Percentiles rank a stretch among this genome's conserved stretches.
Evolutionary conservation across 2,113 vertebrate genomes (phyloP).

Genomic region (Phoxinus phoxinus): DNA sequence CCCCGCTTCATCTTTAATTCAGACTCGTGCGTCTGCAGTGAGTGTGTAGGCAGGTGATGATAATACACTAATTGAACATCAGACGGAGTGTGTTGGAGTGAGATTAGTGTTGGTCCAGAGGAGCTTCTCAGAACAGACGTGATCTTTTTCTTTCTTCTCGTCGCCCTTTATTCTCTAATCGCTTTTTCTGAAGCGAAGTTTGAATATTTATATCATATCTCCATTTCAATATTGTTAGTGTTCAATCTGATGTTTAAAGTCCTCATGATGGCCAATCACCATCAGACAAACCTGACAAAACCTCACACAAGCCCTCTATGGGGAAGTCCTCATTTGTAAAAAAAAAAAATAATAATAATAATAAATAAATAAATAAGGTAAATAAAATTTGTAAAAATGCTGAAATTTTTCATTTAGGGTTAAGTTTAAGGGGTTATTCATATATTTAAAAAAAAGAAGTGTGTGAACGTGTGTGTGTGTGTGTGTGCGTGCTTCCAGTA

Average conservation of each 20-base stretch:
- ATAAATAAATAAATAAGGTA: too few species aligned
- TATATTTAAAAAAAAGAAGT: too few species aligned
- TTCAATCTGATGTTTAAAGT: background rate
- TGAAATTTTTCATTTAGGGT: too few species aligned
- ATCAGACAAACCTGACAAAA: too few species aligned
- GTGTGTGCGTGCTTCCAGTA: too few species aligned
- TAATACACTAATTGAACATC: conserved; percentile 59
- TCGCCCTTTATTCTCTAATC: conserved; percentile 40
- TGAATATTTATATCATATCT: background rate
- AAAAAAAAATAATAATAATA: too few species aligned
- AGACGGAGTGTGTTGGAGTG: conserved; percentile 57
- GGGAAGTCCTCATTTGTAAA: too few species aligned
- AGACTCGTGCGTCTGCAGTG: background rate
- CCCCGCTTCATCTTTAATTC: conserved; percentile 20
- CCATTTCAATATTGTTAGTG: background rate
- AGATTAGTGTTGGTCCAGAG: conserved; percentile 53
- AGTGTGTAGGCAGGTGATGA: conserved; percentile 49
- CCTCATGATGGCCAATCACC: background rate
- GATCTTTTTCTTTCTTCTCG: conserved; percentile 43
- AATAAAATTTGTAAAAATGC: too few species aligned
- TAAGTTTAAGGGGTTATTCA: too few species aligned
- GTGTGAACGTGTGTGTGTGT: too few species aligned
- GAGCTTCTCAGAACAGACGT: conserved; percentile 39
- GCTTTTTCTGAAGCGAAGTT: background rate
- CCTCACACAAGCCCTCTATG: too few species aligned